Percentiles rank a stretch among this genome's conserved stretches.
These are phyloP conservation scores for Orthonychiurus folsomi DNA, from an alignment of 2,888 invertebrate genomes.

Conservation along the genomic window DNA sequence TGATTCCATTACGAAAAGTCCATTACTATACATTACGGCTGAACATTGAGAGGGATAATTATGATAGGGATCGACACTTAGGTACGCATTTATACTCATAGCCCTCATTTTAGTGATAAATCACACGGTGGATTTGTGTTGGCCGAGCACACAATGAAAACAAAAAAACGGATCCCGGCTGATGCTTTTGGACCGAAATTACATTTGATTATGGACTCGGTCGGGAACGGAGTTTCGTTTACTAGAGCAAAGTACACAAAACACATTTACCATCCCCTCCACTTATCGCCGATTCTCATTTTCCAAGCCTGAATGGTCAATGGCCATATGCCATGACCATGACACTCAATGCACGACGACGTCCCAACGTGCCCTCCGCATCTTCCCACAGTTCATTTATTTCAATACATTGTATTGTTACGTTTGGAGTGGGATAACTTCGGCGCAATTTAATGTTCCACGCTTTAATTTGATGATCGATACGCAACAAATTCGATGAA, in stretches of 20 bases:
- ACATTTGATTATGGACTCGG: background rate
- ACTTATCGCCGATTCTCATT: background rate
- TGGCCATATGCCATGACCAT: background rate
- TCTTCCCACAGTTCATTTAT: too few species aligned
- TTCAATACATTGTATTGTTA: too few species aligned
- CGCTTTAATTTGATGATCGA: background rate
- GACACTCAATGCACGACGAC: background rate
- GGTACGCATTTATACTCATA: background rate
- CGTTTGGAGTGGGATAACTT: too few species aligned
- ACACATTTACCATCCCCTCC: background rate
- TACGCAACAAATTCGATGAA: background rate
- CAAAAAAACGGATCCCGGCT: too few species aligned
- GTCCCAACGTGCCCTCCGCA: too few species aligned
- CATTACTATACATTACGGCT: background rate
- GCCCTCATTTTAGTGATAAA: constrained; percentile 1
- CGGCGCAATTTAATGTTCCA: too few species aligned
- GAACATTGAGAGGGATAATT: background rate
- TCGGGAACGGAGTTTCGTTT: background rate
- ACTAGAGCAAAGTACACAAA: background rate
- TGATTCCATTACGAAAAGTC: too few species aligned
- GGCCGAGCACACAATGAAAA: background rate
- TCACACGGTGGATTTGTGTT: background rate
- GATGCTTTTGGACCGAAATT: background rate
- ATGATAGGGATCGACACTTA: background rate
- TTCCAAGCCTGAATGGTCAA: background rate